These are phyloP conservation scores for Cordylochernes scorpioides DNA, from an alignment of 2,888 invertebrate species.

Conservation along the genomic window DNA sequence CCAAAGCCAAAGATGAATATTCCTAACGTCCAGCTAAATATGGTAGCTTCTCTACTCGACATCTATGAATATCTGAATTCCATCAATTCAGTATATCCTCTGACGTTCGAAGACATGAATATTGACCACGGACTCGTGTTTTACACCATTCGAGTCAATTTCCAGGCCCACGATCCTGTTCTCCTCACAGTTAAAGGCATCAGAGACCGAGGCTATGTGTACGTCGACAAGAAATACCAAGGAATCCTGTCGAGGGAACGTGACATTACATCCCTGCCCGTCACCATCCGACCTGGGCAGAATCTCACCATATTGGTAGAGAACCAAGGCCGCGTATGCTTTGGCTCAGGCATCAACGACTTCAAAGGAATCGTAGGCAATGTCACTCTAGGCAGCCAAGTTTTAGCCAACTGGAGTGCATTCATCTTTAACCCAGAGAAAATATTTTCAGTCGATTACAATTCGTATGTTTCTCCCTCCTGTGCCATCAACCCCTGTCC, in stretches of 20 bases:
- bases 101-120: constrained; percentile 4
- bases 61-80: not conserved
- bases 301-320: constrained; percentile 18
- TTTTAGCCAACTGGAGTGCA: no score
- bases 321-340: constrained; percentile 18
- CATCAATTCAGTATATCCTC: not conserved
- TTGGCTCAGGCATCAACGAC: constrained; percentile 11
- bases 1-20: constrained; percentile 5
- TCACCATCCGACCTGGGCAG: constrained; percentile 18
- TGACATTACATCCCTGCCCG: constrained; percentile 15
- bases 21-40: not conserved
- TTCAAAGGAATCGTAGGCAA: no score
- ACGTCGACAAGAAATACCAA: constrained; percentile 27
- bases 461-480: no score
- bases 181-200: constrained; percentile 30
- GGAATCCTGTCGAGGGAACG: constrained; percentile 17
- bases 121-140: constrained; percentile 11
- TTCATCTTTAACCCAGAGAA: no score
- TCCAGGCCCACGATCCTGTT: constrained; percentile 19
- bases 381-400: no score
- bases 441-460: no score
- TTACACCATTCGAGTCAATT: constrained; percentile 5
- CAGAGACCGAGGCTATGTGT: constrained; percentile 40
- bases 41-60: constrained; percentile 3
- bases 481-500: no score